Percentiles rank a stretch among this genome's conserved stretches.
Evolutionary conservation across 2,797 vertebrate species (phyloP).

Genomic region (Thaleichthys pacificus): DNA sequence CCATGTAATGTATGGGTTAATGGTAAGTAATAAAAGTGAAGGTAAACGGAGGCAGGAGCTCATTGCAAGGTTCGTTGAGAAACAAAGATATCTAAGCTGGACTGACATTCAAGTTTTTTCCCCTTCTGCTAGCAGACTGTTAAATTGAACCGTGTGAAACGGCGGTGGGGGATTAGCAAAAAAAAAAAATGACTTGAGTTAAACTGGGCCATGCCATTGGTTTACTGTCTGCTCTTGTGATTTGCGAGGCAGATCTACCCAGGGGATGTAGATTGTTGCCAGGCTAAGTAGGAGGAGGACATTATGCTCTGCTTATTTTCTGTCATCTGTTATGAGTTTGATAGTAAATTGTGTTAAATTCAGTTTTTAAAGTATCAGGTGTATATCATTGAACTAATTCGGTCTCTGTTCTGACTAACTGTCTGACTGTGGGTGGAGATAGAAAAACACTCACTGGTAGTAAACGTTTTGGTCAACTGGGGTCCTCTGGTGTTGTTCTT

Average conservation of each 20-base stretch:
- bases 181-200: neutral
- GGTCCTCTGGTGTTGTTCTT: slow-evolving; percentile 91
- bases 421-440: neutral
- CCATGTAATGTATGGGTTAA: slow-evolving; percentile 31
- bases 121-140: slow-evolving; percentile 12
- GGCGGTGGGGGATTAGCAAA: neutral
- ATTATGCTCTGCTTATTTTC: neutral
- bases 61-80: slow-evolving; percentile 28
- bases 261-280: neutral
- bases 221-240: neutral
- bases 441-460: slow-evolving; percentile 83
- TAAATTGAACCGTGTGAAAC: slow-evolving; percentile 7
- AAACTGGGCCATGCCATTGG: neutral
- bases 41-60: neutral
- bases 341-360: neutral
- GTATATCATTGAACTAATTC: neutral
- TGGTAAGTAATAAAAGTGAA: slow-evolving; percentile 33
- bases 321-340: neutral
- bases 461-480: slow-evolving; percentile 75
- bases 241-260: slow-evolving; percentile 2
- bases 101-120: slow-evolving; percentile 31
- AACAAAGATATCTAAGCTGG: slow-evolving; percentile 25
- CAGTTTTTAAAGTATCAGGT: neutral
- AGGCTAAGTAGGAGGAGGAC: neutral
- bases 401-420: neutral